These are phyloP conservation scores for Rhinoderma darwinii DNA, from an alignment of 2,113 vertebrate genomes.

Conservation along the genomic window DNA sequence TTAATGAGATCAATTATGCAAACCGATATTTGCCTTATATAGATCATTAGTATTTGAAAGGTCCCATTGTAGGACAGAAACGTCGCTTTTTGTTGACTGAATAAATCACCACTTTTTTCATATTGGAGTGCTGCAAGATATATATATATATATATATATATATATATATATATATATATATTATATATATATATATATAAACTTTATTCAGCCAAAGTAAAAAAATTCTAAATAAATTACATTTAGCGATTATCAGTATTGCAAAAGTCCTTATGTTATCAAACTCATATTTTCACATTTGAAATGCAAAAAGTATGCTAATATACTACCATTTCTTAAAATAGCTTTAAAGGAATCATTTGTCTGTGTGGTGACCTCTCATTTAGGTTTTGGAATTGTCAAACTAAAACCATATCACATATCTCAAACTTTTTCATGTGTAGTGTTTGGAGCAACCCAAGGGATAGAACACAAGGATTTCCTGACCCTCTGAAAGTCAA, in stretches of 20 bases:
- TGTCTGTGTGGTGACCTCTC: constrained; percentile 9
- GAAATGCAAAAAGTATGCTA: not conserved
- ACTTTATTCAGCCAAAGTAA: no score
- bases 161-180: no score
- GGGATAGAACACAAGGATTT: constrained; percentile 71
- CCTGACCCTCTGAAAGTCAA: constrained; percentile 72
- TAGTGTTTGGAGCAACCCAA: constrained; percentile 64
- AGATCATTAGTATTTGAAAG: no score
- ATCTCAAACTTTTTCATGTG: constrained; percentile 36
- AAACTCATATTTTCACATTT: not conserved
- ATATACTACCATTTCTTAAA: not conserved
- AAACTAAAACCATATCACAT: constrained; percentile 26
- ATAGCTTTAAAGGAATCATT: constrained; percentile 13
- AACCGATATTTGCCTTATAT: no score
- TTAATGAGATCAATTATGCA: no score
- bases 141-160: no score
- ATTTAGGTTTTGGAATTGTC: constrained; percentile 15
- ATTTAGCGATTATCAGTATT: not conserved
- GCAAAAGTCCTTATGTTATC: not conserved
- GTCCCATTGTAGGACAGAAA: no score
- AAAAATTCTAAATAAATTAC: no score
- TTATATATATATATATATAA: no score
- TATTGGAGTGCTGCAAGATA: no score
- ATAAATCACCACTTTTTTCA: no score
- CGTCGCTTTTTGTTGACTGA: no score